Evolutionary conservation across 2,113 vertebrate species (phyloP).

Genomic region (Notothenia coriiceps): DNA sequence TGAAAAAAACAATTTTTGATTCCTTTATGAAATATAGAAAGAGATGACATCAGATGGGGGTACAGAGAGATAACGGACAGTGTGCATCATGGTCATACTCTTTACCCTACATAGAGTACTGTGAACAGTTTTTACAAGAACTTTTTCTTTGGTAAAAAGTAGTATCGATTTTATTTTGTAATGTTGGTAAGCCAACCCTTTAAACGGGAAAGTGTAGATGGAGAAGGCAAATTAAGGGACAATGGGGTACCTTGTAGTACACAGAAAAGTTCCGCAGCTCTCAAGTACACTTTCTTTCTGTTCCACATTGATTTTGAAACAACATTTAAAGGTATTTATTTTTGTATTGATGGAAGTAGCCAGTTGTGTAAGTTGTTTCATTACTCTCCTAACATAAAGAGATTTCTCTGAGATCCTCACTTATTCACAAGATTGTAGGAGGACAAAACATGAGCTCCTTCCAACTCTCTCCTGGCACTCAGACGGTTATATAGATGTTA

Average conservation of each 20-base stretch:
- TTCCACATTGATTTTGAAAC: background rate
- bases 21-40: background rate
- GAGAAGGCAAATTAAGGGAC: background rate
- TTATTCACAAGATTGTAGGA: constrained; percentile 20
- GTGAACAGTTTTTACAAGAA: background rate
- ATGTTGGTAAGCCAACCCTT: background rate
- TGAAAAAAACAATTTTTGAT: background rate
- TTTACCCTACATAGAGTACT: constrained; percentile 5
- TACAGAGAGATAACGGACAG: background rate
- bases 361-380: background rate
- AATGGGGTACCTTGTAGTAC: background rate
- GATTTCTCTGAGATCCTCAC: constrained; percentile 10
- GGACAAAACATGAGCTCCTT: constrained; percentile 40
- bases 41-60: background rate
- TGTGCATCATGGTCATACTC: background rate
- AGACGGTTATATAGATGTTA: constrained; percentile 32
- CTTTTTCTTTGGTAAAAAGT: background rate
- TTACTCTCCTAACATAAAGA: constrained; percentile 9
- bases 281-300: no score
- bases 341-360: background rate
- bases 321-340: constrained; percentile 10
- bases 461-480: constrained; percentile 29
- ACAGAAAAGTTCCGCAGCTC: background rate
- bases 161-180: background rate
- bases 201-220: background rate